Conservation (phyloP, 2,797 vertebrate genomes). For the Myotis findleyi region DNA sequence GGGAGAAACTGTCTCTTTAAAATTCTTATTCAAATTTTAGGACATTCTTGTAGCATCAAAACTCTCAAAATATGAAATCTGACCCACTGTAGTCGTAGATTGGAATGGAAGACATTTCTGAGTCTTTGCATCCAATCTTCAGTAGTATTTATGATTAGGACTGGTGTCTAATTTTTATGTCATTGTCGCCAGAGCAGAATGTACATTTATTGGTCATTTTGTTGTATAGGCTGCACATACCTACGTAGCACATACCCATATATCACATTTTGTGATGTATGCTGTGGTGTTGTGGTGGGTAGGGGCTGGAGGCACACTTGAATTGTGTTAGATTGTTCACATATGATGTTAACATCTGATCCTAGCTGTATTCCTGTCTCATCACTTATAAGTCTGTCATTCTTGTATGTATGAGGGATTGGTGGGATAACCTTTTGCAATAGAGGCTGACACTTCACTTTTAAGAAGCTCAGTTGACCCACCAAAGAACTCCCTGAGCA, state of each 20-base stretch:
- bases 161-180: neutral
- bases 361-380: slow-evolving; percentile 41
- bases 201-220: neutral
- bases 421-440: slow-evolving; percentile 42
- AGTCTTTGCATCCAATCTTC: neutral
- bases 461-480: slow-evolving; percentile 64
- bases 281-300: neutral
- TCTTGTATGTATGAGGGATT: slow-evolving; percentile 43
- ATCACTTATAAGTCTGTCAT: slow-evolving; percentile 58
- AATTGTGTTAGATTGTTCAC: slow-evolving; percentile 45
- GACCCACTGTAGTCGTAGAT: neutral
- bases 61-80: slow-evolving; percentile 9
- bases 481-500: slow-evolving; percentile 53
- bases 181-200: slow-evolving; percentile 25
- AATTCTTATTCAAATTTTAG: slow-evolving; percentile 34
- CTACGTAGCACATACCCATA: neutral
- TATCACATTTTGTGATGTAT: neutral
- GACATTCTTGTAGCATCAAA: slow-evolving; percentile 2
- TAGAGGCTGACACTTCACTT: slow-evolving; percentile 67
- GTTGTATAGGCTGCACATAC: neutral
- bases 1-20: slow-evolving; percentile 36
- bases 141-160: slow-evolving; percentile 8
- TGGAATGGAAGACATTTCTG: slow-evolving; percentile 12
- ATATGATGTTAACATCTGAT: slow-evolving; percentile 50
- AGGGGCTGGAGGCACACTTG: neutral